Conservation (phyloP, 2,888 invertebrate genomes). For the Torymus texanus region DNA sequence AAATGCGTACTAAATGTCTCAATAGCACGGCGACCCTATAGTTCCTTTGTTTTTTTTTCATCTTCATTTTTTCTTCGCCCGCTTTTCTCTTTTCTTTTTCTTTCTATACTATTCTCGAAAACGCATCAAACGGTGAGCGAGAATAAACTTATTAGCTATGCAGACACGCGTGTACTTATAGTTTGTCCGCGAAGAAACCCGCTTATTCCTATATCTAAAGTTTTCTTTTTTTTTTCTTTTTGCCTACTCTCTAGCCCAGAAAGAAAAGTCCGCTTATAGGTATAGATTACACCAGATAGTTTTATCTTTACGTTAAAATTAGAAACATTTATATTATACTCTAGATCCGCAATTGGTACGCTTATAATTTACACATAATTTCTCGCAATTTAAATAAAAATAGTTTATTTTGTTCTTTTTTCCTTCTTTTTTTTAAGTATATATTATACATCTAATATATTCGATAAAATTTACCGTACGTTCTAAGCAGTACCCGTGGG, state of each 20-base stretch:
- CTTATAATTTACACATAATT: no score
- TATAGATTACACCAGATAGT: background rate
- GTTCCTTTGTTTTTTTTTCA: constrained; percentile 46
- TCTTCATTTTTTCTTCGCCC: constrained; percentile 1
- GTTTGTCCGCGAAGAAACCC: background rate
- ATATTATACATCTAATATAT: no score
- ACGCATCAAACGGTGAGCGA: background rate
- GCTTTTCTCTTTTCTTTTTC: no score
- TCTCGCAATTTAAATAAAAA: no score
- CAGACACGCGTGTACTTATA: constrained; percentile 10
- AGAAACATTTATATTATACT: no score
- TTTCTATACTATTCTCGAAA: background rate
- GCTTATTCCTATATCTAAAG: background rate
- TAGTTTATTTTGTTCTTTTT: no score
- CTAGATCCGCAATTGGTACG: no score
- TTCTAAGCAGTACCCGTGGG: background rate
- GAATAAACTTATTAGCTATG: constrained; percentile 27
- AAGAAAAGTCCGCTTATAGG: constrained; percentile 48
- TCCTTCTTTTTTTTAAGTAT: no score
- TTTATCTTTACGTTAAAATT: no score
- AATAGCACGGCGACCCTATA: constrained; percentile 66
- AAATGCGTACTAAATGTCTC: constrained; percentile 45
- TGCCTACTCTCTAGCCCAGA: constrained; percentile 27
- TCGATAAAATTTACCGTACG: background rate
- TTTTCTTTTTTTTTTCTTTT: background rate